These are phyloP conservation scores for Oryctes rhinoceros DNA, from an alignment of 1,140 invertebrate species.

Conservation along the genomic window DNA sequence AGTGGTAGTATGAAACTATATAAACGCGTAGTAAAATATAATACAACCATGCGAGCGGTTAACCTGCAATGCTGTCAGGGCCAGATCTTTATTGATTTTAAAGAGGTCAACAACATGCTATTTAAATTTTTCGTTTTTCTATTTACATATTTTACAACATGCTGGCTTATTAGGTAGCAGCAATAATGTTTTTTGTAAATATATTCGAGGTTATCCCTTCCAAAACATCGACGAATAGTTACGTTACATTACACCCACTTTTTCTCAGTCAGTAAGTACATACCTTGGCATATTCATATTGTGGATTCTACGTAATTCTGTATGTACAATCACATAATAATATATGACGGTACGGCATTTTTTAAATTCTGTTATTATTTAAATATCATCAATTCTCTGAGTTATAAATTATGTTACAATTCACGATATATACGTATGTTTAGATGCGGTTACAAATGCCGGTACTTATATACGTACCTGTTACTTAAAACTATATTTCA, in stretches of 20 bases:
- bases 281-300: background rate
- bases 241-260: background rate
- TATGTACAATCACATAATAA: too few species aligned
- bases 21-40: background rate
- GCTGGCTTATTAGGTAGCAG: constrained; percentile 3
- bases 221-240: background rate
- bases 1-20: background rate
- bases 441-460: too few species aligned
- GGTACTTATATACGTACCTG: too few species aligned
- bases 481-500: too few species aligned
- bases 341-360: too few species aligned
- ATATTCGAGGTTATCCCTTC: background rate
- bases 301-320: background rate
- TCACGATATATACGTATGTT: too few species aligned
- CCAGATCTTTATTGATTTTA: constrained; percentile 26
- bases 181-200: constrained; percentile 17
- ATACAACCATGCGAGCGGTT: background rate
- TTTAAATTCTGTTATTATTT: too few species aligned
- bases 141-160: constrained; percentile 31
- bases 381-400: too few species aligned
- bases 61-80: constrained; percentile 26
- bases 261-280: background rate
- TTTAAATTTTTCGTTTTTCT: constrained; percentile 21
- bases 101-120: constrained; percentile 21
- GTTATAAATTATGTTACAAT: too few species aligned